Conservation (phyloP, 2,797 vertebrate genomes). For the Sebastes itinus region DNA sequence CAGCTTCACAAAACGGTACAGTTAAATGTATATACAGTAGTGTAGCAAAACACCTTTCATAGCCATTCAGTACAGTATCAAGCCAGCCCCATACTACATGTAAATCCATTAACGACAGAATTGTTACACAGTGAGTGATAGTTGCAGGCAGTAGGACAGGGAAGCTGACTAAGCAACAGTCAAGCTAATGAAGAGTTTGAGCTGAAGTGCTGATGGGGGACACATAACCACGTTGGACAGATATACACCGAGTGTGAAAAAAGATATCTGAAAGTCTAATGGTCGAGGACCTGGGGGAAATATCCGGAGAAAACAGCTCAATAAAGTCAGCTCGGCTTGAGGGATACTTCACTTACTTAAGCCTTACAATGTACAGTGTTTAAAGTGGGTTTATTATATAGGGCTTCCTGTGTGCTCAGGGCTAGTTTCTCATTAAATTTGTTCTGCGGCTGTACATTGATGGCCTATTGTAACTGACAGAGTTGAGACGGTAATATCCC, state of each 20-base stretch:
- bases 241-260: conserved; percentile 44
- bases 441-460: background rate
- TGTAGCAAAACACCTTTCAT: conserved; percentile 33
- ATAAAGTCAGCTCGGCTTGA: conserved; percentile 22
- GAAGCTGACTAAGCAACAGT: conserved; percentile 71
- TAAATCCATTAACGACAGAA: conserved; percentile 41
- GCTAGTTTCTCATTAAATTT: conserved; percentile 29
- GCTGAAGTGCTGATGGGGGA: conserved; percentile 63
- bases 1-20: background rate
- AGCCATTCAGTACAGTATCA: conserved; percentile 55
- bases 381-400: background rate
- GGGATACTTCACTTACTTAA: conserved; percentile 15
- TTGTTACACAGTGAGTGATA: conserved; percentile 58
- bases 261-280: conserved; percentile 40
- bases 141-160: conserved; percentile 61
- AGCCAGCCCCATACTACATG: conserved; percentile 47
- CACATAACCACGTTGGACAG: conserved; percentile 61
- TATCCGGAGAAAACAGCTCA: conserved; percentile 31
- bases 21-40: background rate
- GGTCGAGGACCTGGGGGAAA: conserved; percentile 46
- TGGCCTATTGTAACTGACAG: conserved; percentile 7
- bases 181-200: conserved; percentile 63
- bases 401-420: conserved; percentile 6
- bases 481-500: background rate
- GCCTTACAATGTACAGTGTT: background rate